Percentiles rank a stretch among this genome's conserved stretches.
Conservation (phyloP, 2,113 vertebrate genomes). For the Xyliphius kryptos region DNA sequence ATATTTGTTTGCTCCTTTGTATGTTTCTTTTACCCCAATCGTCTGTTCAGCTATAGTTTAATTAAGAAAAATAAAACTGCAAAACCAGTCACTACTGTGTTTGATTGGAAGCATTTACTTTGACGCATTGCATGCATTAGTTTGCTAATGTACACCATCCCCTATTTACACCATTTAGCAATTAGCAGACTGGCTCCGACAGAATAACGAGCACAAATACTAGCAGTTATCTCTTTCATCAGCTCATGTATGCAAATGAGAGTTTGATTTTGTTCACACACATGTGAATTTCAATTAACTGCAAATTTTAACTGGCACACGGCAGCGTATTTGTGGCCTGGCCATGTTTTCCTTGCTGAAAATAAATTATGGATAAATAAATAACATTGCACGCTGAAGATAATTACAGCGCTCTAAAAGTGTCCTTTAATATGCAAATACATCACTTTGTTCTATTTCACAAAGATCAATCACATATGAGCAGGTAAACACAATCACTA, state of each 20-base stretch:
- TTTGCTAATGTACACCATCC: conserved; percentile 51
- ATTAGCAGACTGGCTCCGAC: conserved; percentile 58
- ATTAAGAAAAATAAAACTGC: conserved; percentile 1
- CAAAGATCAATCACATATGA: conserved; percentile 69
- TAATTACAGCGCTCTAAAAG: conserved; percentile 58
- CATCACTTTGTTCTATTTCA: conserved; percentile 62
- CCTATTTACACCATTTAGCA: conserved; percentile 64
- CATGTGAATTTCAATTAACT: conserved; percentile 74
- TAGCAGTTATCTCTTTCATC: conserved; percentile 67
- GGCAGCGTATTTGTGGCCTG: conserved; percentile 57
- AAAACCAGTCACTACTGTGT: conserved; percentile 15
- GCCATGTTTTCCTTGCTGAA: conserved; percentile 55
- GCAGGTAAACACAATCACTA: conserved; percentile 63
- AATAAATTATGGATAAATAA: conserved; percentile 72
- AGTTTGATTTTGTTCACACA: conserved; percentile 73
- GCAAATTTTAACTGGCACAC: conserved; percentile 57
- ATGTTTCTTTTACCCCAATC: too few species aligned
- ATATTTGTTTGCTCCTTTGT: too few species aligned
- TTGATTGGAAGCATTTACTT: conserved; percentile 46
- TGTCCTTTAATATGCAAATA: conserved; percentile 68
- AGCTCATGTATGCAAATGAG: conserved; percentile 72
- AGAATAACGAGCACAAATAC: conserved; percentile 68
- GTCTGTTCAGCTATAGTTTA: too few species aligned
- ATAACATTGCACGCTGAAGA: conserved; percentile 66
- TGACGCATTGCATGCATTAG: conserved; percentile 49